Evolutionary conservation across 2,888 invertebrate species (phyloP).

Genomic region (Cephus pulcher): DNA sequence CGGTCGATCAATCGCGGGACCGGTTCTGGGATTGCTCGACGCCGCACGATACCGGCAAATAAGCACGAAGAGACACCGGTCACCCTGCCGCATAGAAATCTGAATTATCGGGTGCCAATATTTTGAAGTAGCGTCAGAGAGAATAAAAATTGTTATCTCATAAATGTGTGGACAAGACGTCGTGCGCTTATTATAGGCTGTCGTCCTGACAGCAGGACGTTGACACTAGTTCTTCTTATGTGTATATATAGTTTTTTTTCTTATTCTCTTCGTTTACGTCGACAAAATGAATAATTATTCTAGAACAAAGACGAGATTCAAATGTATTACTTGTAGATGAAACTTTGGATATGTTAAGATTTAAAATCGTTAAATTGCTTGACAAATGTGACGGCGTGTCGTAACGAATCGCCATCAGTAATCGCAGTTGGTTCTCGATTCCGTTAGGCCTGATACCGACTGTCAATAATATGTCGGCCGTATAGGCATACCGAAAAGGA

Average conservation of each 20-base stretch:
- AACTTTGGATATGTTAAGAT: conserved; percentile 21
- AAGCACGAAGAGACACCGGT: background rate
- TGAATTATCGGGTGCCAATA: background rate
- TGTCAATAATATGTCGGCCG: background rate
- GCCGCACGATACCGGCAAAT: background rate
- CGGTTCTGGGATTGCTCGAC: background rate
- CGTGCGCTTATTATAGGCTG: background rate
- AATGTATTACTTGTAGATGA: conserved; percentile 15
- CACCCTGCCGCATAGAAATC: background rate
- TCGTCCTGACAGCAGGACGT: background rate
- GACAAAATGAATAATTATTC: background rate
- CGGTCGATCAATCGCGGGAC: background rate
- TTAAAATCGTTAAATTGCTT: conserved; percentile 20
- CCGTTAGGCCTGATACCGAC: background rate
- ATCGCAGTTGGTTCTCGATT: background rate
- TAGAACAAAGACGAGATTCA: conserved; percentile 1
- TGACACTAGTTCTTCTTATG: background rate
- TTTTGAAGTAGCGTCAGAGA: background rate
- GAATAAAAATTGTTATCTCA: background rate
- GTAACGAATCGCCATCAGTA: background rate
- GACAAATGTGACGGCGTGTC: background rate
- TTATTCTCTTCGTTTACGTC: background rate
- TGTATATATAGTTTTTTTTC: background rate
- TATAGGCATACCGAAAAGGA: background rate
- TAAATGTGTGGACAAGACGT: background rate